Evolutionary conservation across 2,113 vertebrate species (phyloP).

Genomic region (Phaethornis superciliosus): DNA sequence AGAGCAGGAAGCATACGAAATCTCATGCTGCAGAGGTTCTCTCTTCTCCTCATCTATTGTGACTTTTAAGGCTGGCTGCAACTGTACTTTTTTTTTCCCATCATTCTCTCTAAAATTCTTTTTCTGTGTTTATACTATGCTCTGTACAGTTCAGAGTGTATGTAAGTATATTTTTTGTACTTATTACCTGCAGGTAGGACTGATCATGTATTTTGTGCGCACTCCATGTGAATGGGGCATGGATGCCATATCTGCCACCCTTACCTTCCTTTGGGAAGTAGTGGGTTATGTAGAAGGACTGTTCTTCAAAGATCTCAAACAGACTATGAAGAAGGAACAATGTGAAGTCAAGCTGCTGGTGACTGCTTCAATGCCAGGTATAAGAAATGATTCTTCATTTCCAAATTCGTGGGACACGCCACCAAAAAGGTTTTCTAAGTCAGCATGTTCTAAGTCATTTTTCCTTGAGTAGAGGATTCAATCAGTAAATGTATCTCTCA

Average conservation of each 20-base stretch:
- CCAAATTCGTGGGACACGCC: background rate
- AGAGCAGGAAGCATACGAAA: background rate
- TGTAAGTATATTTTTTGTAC: background rate
- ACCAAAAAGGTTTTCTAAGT: background rate
- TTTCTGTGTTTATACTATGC: background rate
- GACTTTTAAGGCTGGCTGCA: background rate
- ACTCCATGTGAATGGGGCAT: constrained; percentile 98
- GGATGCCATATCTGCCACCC: constrained; percentile 97
- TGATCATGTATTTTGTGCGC: constrained; percentile 99
- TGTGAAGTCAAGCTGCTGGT: constrained; percentile 97
- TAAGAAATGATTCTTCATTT: background rate
- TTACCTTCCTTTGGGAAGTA: constrained; percentile 98
- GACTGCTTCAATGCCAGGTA: constrained; percentile 98
- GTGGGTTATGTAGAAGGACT: constrained; percentile 97
- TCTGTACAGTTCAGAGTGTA: background rate
- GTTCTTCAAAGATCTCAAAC: constrained; percentile 98
- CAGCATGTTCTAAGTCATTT: background rate
- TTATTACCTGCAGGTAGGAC: constrained; percentile 83
- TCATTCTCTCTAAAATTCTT: background rate
- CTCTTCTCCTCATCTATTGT: background rate
- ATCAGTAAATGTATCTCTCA: background rate
- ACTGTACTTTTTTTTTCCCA: background rate
- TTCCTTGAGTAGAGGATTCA: background rate
- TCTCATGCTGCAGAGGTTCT: background rate
- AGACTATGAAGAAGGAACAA: constrained; percentile 99